Evolutionary conservation across 2,113 vertebrate genomes (phyloP).

Genomic region (Coturnix japonica): DNA sequence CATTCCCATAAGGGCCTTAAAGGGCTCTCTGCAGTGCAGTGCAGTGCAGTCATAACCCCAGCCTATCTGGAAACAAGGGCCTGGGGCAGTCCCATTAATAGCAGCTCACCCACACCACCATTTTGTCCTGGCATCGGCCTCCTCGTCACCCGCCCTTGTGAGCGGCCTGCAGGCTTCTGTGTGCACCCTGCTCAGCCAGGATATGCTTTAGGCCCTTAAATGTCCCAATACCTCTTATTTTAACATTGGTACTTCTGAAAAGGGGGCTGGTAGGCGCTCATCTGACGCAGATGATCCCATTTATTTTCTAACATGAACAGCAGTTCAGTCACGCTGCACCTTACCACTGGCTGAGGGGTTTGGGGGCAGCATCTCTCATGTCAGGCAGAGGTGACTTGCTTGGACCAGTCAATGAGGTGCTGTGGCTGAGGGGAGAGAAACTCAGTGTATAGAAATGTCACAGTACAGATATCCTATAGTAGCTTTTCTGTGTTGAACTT

Average conservation of each 20-base stretch:
- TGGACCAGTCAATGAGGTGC: rapidly evolving
- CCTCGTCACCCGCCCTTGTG: neutral
- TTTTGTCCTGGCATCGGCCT: neutral
- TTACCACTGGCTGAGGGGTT: neutral
- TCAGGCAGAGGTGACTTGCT: neutral
- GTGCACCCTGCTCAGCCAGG: rapidly evolving
- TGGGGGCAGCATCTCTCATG: neutral
- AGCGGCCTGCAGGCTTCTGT: rapidly evolving
- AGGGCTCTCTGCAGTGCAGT: neutral
- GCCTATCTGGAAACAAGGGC: rapidly evolving
- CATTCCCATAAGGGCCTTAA: neutral
- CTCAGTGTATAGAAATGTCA: conserved; percentile 45
- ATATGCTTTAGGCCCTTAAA: conserved; percentile 7
- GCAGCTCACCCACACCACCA: rapidly evolving
- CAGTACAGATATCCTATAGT: conserved; percentile 60
- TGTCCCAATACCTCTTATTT: conserved; percentile 27
- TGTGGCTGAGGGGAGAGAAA: conserved; percentile 14
- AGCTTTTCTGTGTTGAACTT: conserved; percentile 70
- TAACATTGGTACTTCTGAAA: neutral
- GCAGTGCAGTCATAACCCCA: rapidly evolving
- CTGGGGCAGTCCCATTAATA: neutral
- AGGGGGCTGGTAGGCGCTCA: neutral
- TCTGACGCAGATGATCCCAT: neutral
- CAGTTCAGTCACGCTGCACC: neutral
- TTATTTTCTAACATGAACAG: conserved; percentile 18